Conservation (phyloP, 2,797 vertebrate species). For the Sebastes dallii region DNA sequence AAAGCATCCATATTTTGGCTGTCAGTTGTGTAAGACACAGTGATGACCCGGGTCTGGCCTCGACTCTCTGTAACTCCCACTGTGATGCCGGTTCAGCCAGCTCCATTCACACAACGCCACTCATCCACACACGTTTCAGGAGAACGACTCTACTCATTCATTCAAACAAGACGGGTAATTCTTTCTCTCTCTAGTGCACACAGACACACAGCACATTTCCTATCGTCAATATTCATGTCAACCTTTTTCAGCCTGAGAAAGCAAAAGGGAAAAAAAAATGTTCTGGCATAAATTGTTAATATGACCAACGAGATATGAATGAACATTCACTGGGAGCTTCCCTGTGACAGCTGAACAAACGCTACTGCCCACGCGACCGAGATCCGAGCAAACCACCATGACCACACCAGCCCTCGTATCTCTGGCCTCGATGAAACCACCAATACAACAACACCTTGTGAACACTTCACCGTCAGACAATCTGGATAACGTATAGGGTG, state of each 20-base stretch:
- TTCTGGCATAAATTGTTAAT: slow-evolving; percentile 55
- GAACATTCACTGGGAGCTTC: slow-evolving; percentile 34
- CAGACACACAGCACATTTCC: slow-evolving; percentile 8
- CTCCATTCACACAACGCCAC: background rate
- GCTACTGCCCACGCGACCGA: background rate
- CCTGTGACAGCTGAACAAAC: slow-evolving; percentile 54
- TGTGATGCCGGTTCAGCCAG: background rate
- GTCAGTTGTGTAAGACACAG: background rate
- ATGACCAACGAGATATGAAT: slow-evolving; percentile 47
- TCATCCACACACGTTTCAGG: background rate
- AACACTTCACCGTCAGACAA: background rate
- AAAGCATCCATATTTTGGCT: background rate
- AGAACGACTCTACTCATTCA: background rate
- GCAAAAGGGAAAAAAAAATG: slow-evolving; percentile 1
- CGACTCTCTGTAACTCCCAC: background rate
- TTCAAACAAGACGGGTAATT: background rate
- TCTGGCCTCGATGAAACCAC: slow-evolving; percentile 8
- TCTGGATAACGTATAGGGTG: background rate
- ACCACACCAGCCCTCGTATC: slow-evolving; percentile 9
- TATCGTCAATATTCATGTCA: slow-evolving; percentile 49
- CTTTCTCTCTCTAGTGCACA: background rate
- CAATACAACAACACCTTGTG: background rate
- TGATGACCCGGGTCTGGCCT: background rate
- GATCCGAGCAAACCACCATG: slow-evolving; percentile 28
- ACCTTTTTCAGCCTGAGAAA: slow-evolving; percentile 47